Percentiles rank a stretch among this genome's conserved stretches.
Conservation (phyloP, 37 sponge, comb jelly and placozoan genomes). For the Chondrilla cf. caribensis region DNA sequence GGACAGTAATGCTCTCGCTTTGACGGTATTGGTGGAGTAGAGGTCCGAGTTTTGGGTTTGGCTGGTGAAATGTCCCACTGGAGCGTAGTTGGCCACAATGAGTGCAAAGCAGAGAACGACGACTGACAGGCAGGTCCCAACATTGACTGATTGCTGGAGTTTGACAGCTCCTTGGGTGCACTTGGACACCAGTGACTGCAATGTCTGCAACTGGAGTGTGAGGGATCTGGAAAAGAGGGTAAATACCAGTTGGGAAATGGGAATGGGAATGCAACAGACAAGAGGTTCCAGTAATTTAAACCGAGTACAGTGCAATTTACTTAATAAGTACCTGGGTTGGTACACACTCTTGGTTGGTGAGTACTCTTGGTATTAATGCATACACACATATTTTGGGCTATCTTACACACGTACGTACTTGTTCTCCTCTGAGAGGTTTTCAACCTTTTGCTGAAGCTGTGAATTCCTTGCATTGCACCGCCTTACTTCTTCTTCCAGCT, state of each 20-base stretch:
- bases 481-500: slow-evolving; percentile 12
- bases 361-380: too few relatives aligned
- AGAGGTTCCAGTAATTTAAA: neutral
- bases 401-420: neutral
- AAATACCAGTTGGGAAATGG: too few relatives aligned
- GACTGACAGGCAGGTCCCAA: slow-evolving; percentile 11
- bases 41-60: neutral
- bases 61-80: neutral
- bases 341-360: too few relatives aligned
- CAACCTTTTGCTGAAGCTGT: neutral
- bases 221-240: neutral
- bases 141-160: slow-evolving; percentile 10
- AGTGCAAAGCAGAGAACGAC: slow-evolving; percentile 8
- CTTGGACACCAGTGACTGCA: neutral
- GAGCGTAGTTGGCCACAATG: neutral
- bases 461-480: slow-evolving; percentile 1
- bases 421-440: neutral
- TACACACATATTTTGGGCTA: too few relatives aligned
- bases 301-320: too few relatives aligned
- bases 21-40: neutral
- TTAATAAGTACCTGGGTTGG: too few relatives aligned
- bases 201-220: neutral
- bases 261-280: too few relatives aligned
- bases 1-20: neutral
- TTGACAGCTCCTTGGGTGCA: slow-evolving; percentile 12